Evolutionary conservation across 2,888 invertebrate genomes (phyloP).

Genomic region (Petrolisthes cinctipes): DNA sequence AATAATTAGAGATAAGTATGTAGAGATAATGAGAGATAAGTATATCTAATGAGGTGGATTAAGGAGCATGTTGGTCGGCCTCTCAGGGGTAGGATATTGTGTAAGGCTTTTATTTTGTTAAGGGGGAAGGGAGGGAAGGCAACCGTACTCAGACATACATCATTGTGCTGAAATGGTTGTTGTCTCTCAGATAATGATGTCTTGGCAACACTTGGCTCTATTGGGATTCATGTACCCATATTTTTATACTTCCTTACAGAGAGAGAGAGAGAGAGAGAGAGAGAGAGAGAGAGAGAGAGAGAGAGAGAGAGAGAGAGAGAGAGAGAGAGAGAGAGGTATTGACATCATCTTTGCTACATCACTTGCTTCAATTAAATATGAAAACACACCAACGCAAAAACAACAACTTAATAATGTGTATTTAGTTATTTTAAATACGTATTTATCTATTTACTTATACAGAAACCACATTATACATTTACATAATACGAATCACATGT

Average conservation of each 20-base stretch:
- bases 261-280: neutral
- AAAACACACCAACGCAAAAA: neutral
- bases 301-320: neutral
- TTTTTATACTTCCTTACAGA: neutral
- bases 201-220: too few relatives aligned
- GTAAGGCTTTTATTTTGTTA: too few relatives aligned
- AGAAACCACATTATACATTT: too few relatives aligned
- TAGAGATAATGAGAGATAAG: neutral
- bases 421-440: too few relatives aligned
- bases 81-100: neutral
- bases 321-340: neutral
- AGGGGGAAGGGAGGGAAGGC: too few relatives aligned
- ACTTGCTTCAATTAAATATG: neutral
- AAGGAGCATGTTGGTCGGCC: neutral
- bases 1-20: neutral
- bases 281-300: neutral
- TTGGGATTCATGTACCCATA: too few relatives aligned
- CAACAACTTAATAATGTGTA: too few relatives aligned
- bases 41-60: slow-evolving; percentile 18
- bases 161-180: too few relatives aligned
- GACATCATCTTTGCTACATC: neutral
- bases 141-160: too few relatives aligned
- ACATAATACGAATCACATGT: too few relatives aligned
- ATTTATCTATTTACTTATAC: too few relatives aligned
- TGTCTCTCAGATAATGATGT: too few relatives aligned